phyloP scores from a whole-genome alignment of 2,888 invertebrate species.

The Phyllotreta striolata region DNA sequence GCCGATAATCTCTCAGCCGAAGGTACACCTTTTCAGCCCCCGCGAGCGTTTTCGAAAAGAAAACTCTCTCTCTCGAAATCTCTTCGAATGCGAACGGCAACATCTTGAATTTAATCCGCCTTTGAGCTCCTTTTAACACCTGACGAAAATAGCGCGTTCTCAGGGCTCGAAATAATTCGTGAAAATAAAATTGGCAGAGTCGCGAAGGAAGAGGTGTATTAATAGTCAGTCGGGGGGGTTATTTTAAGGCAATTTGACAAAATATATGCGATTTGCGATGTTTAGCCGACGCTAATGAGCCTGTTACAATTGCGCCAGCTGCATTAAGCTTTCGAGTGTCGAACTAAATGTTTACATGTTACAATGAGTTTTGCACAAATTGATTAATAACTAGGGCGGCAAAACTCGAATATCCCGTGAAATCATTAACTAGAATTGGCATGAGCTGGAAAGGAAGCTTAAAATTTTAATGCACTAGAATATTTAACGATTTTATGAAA shows the following conservation, averaged over 20 bases:
- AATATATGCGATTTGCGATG: slow-evolving; percentile 34
- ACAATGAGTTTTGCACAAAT: too few relatives aligned
- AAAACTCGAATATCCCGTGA: too few relatives aligned
- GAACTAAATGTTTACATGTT: too few relatives aligned
- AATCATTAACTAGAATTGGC: too few relatives aligned
- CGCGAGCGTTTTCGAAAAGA: slow-evolving; percentile 18
- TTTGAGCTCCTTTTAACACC: slow-evolving; percentile 32
- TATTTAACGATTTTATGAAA: too few relatives aligned
- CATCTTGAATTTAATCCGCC: slow-evolving; percentile 33
- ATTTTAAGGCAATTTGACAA: slow-evolving; percentile 36
- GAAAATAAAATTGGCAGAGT: slow-evolving; percentile 30
- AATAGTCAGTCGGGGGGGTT: slow-evolving; percentile 36
- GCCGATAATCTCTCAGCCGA: slow-evolving; percentile 26
- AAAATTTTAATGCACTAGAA: too few relatives aligned
- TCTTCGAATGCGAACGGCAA: slow-evolving; percentile 29
- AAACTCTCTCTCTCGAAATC: slow-evolving; percentile 28
- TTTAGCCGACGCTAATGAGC: slow-evolving; percentile 28
- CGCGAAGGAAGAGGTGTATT: slow-evolving; percentile 18
- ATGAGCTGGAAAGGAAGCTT: too few relatives aligned
- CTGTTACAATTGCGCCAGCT: slow-evolving; percentile 9
- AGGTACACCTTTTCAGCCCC: slow-evolving; percentile 28
- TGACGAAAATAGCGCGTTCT: slow-evolving; percentile 32
- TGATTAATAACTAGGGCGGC: too few relatives aligned
- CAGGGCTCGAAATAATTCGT: slow-evolving; percentile 28
- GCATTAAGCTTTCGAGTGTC: not conserved